A percentile compares a stretch with the other conserved stretches of the same genome.
phyloP scores from a whole-genome alignment of 2,113 vertebrate genomes.

The Sporophila hypoxantha region DNA sequence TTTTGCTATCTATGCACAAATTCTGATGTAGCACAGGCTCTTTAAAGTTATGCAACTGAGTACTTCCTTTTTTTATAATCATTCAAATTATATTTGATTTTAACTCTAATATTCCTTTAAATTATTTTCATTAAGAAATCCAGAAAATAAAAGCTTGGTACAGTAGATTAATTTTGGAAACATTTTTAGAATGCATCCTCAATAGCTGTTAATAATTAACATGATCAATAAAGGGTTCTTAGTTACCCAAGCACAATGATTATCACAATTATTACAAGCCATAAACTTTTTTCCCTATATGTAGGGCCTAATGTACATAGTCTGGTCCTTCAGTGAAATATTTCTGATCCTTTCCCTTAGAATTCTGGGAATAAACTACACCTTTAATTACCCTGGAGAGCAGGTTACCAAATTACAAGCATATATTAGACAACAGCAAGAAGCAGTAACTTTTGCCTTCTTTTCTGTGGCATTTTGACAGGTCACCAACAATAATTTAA shows the following conservation, averaged over 20 bases:
- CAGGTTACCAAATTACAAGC: not conserved
- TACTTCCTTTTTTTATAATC: not conserved
- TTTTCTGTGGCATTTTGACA: not conserved
- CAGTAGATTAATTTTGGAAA: not conserved
- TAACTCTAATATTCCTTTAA: not conserved
- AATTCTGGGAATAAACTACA: not conserved
- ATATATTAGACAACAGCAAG: not conserved
- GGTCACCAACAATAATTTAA: not conserved
- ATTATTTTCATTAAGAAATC: not conserved
- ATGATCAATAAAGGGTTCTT: not conserved
- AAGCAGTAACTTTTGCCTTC: not conserved
- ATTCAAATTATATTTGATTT: not conserved
- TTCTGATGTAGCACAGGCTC: not conserved
- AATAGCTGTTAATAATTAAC: not conserved
- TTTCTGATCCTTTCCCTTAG: not conserved
- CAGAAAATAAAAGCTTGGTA: not conserved
- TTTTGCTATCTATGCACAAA: not conserved
- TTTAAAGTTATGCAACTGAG: not conserved
- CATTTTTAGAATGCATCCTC: not conserved
- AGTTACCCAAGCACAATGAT: not conserved
- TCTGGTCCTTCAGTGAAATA: not conserved
- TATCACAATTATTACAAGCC: not conserved
- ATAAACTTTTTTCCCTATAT: not conserved
- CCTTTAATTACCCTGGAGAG: not conserved
- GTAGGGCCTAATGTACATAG: not conserved